phyloP scores from a whole-genome alignment of 1,140 invertebrate species.

The Hesperophylax magnus region DNA sequence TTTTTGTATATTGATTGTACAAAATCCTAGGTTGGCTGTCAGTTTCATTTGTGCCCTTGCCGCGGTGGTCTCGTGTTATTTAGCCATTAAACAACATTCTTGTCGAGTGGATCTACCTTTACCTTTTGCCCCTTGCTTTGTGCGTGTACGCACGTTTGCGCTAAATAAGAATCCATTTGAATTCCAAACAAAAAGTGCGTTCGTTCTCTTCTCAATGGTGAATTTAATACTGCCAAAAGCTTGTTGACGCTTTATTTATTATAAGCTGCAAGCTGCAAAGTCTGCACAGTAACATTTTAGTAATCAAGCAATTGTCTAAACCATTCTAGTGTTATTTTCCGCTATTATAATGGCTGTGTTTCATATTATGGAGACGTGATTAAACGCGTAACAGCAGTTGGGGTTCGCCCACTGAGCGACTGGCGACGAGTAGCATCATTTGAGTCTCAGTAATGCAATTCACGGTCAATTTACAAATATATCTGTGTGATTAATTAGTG shows the following conservation, averaged over 20 bases:
- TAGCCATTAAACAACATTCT: conserved; percentile 1
- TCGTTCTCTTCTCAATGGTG: background rate
- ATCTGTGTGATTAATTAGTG: conserved; percentile 14
- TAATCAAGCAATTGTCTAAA: background rate
- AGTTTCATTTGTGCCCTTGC: conserved; percentile 22
- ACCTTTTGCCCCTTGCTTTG: background rate
- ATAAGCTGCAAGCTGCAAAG: too few species aligned
- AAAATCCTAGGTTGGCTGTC: conserved; percentile 6
- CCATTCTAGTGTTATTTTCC: background rate
- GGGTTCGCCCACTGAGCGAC: background rate
- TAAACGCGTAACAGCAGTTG: background rate
- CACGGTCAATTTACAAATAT: background rate
- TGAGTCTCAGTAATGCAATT: background rate
- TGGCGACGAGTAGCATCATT: background rate
- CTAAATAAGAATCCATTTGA: conserved; percentile 9
- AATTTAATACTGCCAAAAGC: background rate
- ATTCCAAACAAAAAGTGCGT: conserved; percentile 39
- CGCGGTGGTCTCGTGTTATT: conserved; percentile 5
- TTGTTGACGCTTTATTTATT: background rate
- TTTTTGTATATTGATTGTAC: conserved; percentile 24
- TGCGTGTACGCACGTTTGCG: background rate
- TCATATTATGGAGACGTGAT: background rate
- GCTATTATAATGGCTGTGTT: background rate
- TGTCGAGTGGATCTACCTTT: background rate
- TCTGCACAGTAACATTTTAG: background rate